Conservation (phyloP, 2,113 vertebrate species). For the Brevimyrus niger region DNA sequence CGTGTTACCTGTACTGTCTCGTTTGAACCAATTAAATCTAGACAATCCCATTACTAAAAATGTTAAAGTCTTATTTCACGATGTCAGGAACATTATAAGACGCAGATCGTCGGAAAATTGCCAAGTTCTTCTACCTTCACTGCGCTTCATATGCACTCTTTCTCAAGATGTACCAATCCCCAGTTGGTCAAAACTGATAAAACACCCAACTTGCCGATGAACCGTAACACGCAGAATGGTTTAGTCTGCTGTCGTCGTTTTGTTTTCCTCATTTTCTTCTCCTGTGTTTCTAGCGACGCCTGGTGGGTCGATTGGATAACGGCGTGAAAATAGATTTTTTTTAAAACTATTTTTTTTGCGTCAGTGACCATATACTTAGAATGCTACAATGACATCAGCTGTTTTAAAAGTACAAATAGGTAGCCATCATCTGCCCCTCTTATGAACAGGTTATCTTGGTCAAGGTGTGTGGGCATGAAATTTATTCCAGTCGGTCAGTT, state of each 20-base stretch:
- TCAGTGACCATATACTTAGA: neutral
- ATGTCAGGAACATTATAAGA: neutral
- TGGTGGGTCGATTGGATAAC: neutral
- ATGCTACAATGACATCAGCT: neutral
- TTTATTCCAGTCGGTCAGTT: neutral
- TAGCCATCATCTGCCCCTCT: neutral
- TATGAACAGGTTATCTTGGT: neutral
- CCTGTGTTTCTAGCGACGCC: neutral
- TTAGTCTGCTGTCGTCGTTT: neutral
- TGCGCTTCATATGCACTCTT: neutral
- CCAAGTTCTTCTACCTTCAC: neutral
- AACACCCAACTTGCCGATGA: neutral
- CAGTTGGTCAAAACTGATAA: neutral
- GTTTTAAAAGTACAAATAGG: neutral
- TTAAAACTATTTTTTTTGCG: neutral
- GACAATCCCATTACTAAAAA: conserved; percentile 9
- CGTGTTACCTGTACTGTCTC: neutral
- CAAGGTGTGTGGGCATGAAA: neutral
- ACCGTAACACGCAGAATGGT: neutral
- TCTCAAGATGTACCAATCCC: neutral
- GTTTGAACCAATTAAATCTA: neutral
- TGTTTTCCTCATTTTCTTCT: neutral
- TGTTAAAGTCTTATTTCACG: neutral
- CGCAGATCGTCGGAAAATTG: neutral
- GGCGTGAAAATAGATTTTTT: neutral